Percentiles rank a stretch among this genome's conserved stretches.
phyloP scores from a whole-genome alignment of 2,797 vertebrate species.

The Serranus cabrilla region DNA sequence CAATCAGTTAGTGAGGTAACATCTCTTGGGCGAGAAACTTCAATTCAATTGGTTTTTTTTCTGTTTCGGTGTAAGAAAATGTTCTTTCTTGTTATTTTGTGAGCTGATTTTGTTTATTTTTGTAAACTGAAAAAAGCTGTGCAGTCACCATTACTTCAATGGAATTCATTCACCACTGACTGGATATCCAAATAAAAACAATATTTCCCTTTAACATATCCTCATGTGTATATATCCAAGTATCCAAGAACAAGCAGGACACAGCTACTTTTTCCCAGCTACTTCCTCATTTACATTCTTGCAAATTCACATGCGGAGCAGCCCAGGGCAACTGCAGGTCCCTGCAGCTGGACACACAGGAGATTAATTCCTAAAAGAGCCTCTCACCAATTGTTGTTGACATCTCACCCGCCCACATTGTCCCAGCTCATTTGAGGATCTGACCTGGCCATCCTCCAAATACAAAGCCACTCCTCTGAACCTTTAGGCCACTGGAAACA shows the following conservation, averaged over 20 bases:
- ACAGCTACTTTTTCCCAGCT: not conserved
- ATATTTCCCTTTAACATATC: not conserved
- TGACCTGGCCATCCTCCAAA: slow-evolving; percentile 26
- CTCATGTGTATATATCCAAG: not conserved
- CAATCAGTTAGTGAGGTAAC: too few species aligned
- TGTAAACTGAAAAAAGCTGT: too few species aligned
- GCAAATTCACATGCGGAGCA: not conserved
- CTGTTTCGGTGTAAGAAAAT: too few species aligned
- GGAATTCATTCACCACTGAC: too few species aligned
- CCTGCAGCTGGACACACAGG: slow-evolving; percentile 14
- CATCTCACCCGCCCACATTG: slow-evolving; percentile 17
- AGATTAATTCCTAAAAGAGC: slow-evolving; percentile 16
- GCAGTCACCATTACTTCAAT: too few species aligned
- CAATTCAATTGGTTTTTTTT: too few species aligned
- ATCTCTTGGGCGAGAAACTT: too few species aligned
- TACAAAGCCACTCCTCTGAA: slow-evolving; percentile 2
- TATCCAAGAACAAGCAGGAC: not conserved
- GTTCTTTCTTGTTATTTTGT: too few species aligned
- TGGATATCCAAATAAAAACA: too few species aligned
- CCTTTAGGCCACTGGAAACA: not conserved
- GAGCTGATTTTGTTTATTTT: too few species aligned
- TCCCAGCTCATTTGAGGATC: slow-evolving; percentile 31
- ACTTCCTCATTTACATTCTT: not conserved
- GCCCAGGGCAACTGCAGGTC: not conserved
- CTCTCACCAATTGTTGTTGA: slow-evolving; percentile 12